These are phyloP conservation scores for Sericinus montela DNA, from an alignment of 2,888 invertebrate genomes.

Conservation along the genomic window DNA sequence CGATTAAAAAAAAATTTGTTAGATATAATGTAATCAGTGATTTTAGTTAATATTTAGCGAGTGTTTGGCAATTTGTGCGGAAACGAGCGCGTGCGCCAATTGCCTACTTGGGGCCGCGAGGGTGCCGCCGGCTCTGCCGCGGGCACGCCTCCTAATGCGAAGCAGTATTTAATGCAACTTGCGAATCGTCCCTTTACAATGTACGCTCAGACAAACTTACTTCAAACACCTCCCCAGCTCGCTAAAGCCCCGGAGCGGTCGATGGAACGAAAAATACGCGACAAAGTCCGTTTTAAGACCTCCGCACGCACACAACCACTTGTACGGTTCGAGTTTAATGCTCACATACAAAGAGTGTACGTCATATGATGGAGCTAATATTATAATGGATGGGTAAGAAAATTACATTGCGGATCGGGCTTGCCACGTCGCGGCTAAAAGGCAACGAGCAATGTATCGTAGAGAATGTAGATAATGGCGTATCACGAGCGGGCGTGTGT, in stretches of 20 bases:
- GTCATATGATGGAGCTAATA: slow-evolving; percentile 24
- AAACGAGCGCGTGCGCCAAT: slow-evolving; percentile 31
- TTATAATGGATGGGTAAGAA: slow-evolving; percentile 24
- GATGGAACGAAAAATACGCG: slow-evolving; percentile 39
- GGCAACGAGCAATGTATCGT: slow-evolving; percentile 34
- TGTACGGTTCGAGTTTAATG: slow-evolving; percentile 26
- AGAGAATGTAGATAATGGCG: slow-evolving; percentile 37
- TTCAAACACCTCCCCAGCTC: slow-evolving; percentile 21
- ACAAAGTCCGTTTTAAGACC: slow-evolving; percentile 39
- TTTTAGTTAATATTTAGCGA: slow-evolving; percentile 1
- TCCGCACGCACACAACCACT: slow-evolving; percentile 39
- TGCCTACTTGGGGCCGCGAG: slow-evolving; percentile 65
- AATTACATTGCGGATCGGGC: slow-evolving; percentile 39
- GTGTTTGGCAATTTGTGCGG: slow-evolving; percentile 3
- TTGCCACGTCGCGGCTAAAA: slow-evolving; percentile 24
- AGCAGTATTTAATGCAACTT: slow-evolving; percentile 21
- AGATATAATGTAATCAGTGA: background rate
- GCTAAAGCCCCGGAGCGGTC: slow-evolving; percentile 10
- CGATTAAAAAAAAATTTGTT: background rate
- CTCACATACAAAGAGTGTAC: slow-evolving; percentile 31
- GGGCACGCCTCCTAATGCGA: slow-evolving; percentile 57
- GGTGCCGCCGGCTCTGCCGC: slow-evolving; percentile 44
- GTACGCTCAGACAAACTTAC: slow-evolving; percentile 24
- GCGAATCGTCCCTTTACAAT: slow-evolving; percentile 17
- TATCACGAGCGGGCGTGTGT: slow-evolving; percentile 27